A percentile compares a stretch with the other conserved stretches of the same genome.
Evolutionary conservation across 2,797 vertebrate species (phyloP).

Genomic region (Peromyscus eremicus): DNA sequence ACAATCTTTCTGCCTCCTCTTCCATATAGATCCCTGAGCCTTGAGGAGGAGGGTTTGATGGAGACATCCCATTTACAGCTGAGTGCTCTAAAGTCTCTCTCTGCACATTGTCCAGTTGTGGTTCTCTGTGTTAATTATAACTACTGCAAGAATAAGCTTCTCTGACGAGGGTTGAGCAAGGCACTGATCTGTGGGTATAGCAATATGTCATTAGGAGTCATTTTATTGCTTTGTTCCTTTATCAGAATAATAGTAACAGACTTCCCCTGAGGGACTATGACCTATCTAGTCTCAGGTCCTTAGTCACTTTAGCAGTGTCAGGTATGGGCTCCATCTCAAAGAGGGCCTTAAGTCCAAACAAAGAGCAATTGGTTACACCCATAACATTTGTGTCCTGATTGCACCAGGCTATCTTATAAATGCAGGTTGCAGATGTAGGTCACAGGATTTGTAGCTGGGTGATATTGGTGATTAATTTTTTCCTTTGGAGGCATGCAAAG

Average conservation of each 20-base stretch:
- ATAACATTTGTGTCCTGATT: not conserved
- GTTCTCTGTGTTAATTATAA: not conserved
- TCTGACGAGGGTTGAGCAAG: not conserved
- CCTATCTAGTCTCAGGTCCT: not conserved
- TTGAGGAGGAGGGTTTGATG: not conserved
- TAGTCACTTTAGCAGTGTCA: not conserved
- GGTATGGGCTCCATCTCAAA: not conserved
- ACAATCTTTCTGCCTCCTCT: not conserved
- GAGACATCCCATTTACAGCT: not conserved
- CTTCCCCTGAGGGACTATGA: not conserved
- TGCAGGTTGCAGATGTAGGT: not conserved
- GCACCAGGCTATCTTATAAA: not conserved
- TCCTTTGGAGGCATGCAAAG: not conserved
- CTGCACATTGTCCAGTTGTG: not conserved
- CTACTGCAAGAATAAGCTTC: not conserved
- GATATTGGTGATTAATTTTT: not conserved
- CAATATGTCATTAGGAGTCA: not conserved
- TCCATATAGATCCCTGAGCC: not conserved
- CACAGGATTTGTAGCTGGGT: not conserved
- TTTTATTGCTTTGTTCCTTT: not conserved
- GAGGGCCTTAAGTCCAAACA: not conserved
- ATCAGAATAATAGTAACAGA: not conserved
- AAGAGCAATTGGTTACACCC: not conserved
- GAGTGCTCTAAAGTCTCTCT: not conserved
- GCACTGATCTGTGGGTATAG: not conserved